Conservation (phyloP, 2,888 invertebrate species). For the Melipona bicolor region DNA sequence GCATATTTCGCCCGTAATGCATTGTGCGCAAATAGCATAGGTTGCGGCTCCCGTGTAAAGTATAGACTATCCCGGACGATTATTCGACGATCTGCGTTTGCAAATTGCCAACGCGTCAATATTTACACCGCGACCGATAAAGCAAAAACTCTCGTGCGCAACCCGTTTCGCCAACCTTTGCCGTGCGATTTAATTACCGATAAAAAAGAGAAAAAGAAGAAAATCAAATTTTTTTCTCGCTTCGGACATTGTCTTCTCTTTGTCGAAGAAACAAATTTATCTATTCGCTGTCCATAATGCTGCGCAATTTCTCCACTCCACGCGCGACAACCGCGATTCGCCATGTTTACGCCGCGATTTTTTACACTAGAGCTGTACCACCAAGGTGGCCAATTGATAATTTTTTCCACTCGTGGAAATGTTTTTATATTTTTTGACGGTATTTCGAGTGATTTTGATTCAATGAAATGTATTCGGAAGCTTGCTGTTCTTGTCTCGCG, state of each 20-base stretch:
- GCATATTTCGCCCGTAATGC: slow-evolving; percentile 74
- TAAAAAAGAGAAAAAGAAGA: background rate
- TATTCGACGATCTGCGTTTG: slow-evolving; percentile 41
- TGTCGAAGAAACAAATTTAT: too few relatives aligned
- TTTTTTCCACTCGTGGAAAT: too few relatives aligned
- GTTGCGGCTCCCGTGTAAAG: slow-evolving; percentile 56
- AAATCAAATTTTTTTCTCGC: background rate
- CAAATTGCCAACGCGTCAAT: slow-evolving; percentile 49
- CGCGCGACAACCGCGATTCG: background rate
- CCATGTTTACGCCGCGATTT: background rate
- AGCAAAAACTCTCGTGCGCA: slow-evolving; percentile 3
- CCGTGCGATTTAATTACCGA: slow-evolving; percentile 12
- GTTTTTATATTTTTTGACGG: too few relatives aligned
- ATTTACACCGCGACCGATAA: slow-evolving; percentile 30
- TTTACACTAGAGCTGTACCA: background rate
- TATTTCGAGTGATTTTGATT: too few relatives aligned
- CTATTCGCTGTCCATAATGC: too few relatives aligned
- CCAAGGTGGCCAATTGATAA: too few relatives aligned
- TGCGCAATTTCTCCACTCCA: too few relatives aligned
- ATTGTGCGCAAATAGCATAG: slow-evolving; percentile 72
- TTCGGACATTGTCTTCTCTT: too few relatives aligned
- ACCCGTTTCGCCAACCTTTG: background rate
- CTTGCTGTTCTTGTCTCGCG: too few relatives aligned
- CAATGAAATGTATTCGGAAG: too few relatives aligned
- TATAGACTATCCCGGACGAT: slow-evolving; percentile 49